Evolutionary conservation across 1,140 invertebrate genomes (phyloP), one percentile per base, ranked within the genome.

Genomic region (Leptestheria dahalacensis): DNA sequence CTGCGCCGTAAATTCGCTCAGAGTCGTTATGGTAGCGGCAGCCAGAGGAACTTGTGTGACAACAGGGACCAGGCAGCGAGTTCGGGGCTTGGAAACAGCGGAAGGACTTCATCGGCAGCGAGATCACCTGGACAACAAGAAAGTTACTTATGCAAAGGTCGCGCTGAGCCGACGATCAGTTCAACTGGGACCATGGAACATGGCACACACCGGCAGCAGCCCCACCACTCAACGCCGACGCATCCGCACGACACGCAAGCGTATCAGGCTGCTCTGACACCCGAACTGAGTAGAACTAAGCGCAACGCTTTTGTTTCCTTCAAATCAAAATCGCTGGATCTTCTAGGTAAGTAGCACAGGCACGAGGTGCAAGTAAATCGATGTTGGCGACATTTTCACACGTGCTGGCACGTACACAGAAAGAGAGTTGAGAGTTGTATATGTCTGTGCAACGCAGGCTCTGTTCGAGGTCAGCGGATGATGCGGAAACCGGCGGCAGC

Each of bases 291-390:
- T 56, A 41, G 10, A 56, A 56, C 33, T 15, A 41, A 41, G 33
- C 33, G 33, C 6, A 41, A 41, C 33, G 33, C 33, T 41, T 15
- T 41, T 6, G 15, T 41, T 41, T 41, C 33, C 15, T 46, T 60
- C 28, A 50, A 52, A 23, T 60, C 58, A 2, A 60, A 60, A 50
- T 60, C 58, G 23, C 12, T 60, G 58, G 58, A 60, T 25, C 51
- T 60, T 33, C 25, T 60, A 15, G 58, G 58, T 24, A 60, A 28
- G 12, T 52, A 29, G 12, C 23, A 25, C 11, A n/a, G 20, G 9
- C 26, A 56, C 15, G 33, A 25, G n/a, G n/a, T n/a, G n/a, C n/a
- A n/a, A n/a, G n/a, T n/a, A n/a, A n/a, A n/a, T n/a, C n/a, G n/a
- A n/a, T n/a, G n/a, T n/a, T n/a, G n/a, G n/a, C n/a, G n/a, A n/a